phyloP scores from a whole-genome alignment of 2,113 vertebrate genomes.

The Synchiropus splendidus region DNA sequence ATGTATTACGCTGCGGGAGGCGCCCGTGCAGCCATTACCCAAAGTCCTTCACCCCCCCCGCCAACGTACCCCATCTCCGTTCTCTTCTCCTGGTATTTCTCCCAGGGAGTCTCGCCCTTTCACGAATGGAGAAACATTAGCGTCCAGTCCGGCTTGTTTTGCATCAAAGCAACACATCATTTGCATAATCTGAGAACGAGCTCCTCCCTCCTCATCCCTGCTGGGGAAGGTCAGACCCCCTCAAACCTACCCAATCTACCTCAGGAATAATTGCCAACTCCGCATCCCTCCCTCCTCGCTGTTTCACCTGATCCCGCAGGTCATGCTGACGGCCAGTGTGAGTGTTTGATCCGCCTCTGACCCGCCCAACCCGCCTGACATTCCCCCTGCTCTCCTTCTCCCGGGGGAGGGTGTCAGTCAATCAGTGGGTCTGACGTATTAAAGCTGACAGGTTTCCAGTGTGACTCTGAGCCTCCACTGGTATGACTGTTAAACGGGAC shows the following conservation, averaged over 20 bases:
- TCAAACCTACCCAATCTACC: background rate
- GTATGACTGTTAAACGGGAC: constrained; percentile 24
- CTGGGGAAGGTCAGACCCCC: constrained; percentile 18
- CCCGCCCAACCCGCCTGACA: background rate
- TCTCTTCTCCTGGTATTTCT: constrained; percentile 83
- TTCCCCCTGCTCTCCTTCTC: background rate
- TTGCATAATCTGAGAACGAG: constrained; percentile 87
- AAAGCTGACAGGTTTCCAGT: constrained; percentile 36
- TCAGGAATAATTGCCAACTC: constrained; percentile 11
- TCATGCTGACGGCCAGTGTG: constrained; percentile 2
- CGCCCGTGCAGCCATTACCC: constrained; percentile 65
- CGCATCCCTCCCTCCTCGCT: background rate
- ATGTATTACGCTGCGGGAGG: constrained; percentile 86
- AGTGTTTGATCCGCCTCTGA: constrained; percentile 5
- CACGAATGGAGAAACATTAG: constrained; percentile 88
- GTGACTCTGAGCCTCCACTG: constrained; percentile 24
- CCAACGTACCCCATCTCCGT: background rate
- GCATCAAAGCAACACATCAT: constrained; percentile 76
- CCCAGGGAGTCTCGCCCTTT: constrained; percentile 94
- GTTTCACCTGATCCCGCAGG: constrained; percentile 17
- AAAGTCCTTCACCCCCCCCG: constrained; percentile 23
- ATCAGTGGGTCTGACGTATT: constrained; percentile 25
- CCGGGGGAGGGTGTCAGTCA: constrained; percentile 5
- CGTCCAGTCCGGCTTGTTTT: constrained; percentile 80
- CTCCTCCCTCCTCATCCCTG: constrained; percentile 56